Base-by-base conservation (phyloP, 2,888 invertebrate species). In the Drosophila affinis region DNA sequence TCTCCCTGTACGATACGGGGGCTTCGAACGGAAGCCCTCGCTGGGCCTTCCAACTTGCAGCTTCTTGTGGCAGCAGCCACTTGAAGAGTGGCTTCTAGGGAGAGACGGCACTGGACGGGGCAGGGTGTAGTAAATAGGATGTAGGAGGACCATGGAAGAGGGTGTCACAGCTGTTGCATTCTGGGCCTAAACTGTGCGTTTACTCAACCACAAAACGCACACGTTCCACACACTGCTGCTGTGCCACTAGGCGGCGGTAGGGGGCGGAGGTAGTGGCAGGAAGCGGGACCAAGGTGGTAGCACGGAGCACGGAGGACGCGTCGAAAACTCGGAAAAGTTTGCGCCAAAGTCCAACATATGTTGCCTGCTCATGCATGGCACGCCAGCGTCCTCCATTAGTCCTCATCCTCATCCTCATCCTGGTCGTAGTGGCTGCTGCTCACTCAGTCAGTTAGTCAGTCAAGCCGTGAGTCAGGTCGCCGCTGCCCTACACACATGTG, bases 261-360 rank as follows among this genome's bases (percentile, higher is more conserved):
- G 24, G 1, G 32, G 5, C 1, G n/a, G 21, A 4, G 54, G 7
- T 10, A 6, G n/a, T 32, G 24, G 53, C 18, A 27, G n/a, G 24
- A 10, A 32, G 3, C 32, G n/a, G 9, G 5, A 14, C 9, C 12
- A 32, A 47, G 45, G n/a, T 39, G 65, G 63, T 34, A 34, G 12
- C 34, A 34, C 2, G 34, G 34, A 12, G 29, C 29, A 29, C 29
- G 10, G 62, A 68, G 64, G 69, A 57, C 49, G 64, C 77, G 60
- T 67, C 80, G 69, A 80, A 80, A 79, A 67, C 69, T 77, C 53
- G 64, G 55, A 63, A 82, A 79, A 83, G 65, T 74, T 83, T 82
- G 62, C 72, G 65, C 80, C 74, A 75, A 86, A 83, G 88, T 83
- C 83, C 88, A 88, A 88, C 83, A 83, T 86, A 86, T 83, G 83